Evolutionary conservation across 64 coral and sea anemone genomes (phyloP).

Genomic region (Exaiptasia diaphana): DNA sequence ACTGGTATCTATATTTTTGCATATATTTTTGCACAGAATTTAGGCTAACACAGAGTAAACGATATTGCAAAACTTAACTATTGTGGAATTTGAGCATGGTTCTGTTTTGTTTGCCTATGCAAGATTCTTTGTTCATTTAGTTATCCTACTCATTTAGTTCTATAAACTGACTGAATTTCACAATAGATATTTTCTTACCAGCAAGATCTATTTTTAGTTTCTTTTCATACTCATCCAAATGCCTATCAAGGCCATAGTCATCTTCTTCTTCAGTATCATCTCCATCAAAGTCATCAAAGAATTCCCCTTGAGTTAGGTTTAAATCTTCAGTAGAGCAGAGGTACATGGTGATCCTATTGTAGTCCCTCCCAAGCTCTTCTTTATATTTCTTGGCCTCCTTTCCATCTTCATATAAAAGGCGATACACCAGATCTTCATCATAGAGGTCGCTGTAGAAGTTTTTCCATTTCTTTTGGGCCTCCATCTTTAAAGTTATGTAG

Average conservation of each 20-base stretch:
- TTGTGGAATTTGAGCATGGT: too few relatives aligned
- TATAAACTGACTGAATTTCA: too few relatives aligned
- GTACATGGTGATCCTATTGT: slow-evolving; percentile 51
- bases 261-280: background rate
- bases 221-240: background rate
- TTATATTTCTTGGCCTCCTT: slow-evolving; percentile 12
- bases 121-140: too few relatives aligned
- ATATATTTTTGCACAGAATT: too few relatives aligned
- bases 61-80: too few relatives aligned
- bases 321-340: slow-evolving; percentile 24
- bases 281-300: slow-evolving; percentile 16
- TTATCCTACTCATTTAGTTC: too few relatives aligned
- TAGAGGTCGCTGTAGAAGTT: slow-evolving; percentile 34
- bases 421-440: slow-evolving; percentile 5
- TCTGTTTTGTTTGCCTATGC: too few relatives aligned
- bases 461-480: slow-evolving; percentile 33
- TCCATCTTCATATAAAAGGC: slow-evolving; percentile 40
- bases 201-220: background rate
- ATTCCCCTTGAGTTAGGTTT: slow-evolving; percentile 18
- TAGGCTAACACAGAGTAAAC: too few relatives aligned
- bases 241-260: background rate
- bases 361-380: slow-evolving; percentile 54
- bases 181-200: too few relatives aligned
- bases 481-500: slow-evolving; percentile 2
- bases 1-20: too few relatives aligned